Conservation (phyloP, 2,113 vertebrate species). For the Nothocercus nigrocapillus region DNA sequence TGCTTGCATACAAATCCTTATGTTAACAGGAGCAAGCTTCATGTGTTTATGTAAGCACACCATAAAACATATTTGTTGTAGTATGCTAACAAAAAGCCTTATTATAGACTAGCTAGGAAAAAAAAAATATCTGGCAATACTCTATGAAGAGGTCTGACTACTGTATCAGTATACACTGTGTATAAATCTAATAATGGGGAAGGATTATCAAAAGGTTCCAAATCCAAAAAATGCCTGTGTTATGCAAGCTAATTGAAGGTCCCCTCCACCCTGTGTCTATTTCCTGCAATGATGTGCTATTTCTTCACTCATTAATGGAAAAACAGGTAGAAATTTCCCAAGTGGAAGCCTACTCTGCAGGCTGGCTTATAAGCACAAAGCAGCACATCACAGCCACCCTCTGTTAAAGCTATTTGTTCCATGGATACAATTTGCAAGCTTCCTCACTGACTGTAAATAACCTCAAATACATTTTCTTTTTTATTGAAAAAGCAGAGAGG, state of each 20-base stretch:
- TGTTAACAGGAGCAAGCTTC: not conserved
- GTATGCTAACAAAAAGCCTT: not conserved
- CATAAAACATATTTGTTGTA: not conserved
- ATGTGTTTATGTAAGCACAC: not conserved
- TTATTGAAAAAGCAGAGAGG: not conserved
- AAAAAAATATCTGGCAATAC: not conserved
- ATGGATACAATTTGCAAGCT: not conserved
- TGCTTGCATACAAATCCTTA: not conserved
- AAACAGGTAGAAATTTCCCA: conserved; percentile 33
- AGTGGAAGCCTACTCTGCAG: not conserved
- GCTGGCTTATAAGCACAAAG: not conserved
- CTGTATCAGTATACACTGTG: not conserved
- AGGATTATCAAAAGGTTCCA: not conserved
- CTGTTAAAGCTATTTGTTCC: not conserved
- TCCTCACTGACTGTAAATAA: not conserved
- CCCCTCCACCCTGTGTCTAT: not conserved
- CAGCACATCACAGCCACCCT: not conserved
- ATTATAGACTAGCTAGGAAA: not conserved
- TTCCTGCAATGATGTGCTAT: conserved; percentile 6
- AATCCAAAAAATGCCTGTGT: not conserved
- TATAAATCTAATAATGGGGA: not conserved
- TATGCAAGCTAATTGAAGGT: conserved; percentile 8
- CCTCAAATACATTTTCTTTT: not conserved
- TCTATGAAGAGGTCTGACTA: not conserved
- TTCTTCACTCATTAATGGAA: conserved; percentile 12